Evolutionary conservation across 2,797 vertebrate species (phyloP).

Genomic region (Eulemur mongoz): DNA sequence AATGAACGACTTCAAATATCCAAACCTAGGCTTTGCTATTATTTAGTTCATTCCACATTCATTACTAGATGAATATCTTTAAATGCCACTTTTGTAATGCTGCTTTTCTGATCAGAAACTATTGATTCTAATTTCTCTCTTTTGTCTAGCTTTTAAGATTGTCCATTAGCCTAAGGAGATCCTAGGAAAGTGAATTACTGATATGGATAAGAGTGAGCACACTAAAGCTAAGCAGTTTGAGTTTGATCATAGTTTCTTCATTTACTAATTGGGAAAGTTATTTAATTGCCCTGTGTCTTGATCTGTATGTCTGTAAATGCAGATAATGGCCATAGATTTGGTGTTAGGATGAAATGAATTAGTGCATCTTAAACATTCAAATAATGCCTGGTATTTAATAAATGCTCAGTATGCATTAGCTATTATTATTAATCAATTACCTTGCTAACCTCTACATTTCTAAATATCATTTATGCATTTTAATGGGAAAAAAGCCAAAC

Average conservation of each 20-base stretch:
- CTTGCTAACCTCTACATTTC: neutral
- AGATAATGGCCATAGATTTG: neutral
- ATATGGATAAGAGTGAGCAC: neutral
- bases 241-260: neutral
- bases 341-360: slow-evolving; percentile 7
- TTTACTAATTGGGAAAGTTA: neutral
- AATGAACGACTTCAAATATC: neutral
- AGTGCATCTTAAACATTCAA: neutral
- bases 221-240: neutral
- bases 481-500: too few species aligned
- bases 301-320: neutral
- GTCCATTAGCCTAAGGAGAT: neutral
- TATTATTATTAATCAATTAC: neutral
- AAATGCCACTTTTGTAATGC: neutral
- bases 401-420: neutral
- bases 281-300: neutral
- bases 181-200: neutral
- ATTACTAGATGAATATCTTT: neutral
- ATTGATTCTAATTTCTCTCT: neutral
- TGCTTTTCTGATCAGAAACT: slow-evolving; percentile 3
- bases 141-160: neutral
- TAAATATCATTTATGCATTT: neutral
- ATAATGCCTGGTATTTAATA: neutral
- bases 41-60: neutral
- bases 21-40: neutral